phyloP scores from a whole-genome alignment of 2,113 vertebrate species.

The Murina feae region DNA sequence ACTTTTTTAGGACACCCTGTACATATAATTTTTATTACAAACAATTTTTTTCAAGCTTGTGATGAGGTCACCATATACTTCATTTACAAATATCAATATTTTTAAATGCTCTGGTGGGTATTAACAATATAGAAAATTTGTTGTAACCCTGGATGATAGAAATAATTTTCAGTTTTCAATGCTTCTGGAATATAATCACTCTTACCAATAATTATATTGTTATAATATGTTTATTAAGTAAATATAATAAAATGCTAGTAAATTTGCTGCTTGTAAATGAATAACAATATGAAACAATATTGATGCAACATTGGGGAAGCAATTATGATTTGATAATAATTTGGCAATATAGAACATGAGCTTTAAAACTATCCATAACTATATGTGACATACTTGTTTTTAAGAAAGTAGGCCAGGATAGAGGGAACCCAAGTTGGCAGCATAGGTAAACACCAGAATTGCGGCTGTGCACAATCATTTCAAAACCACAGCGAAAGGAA shows the following conservation, averaged over 20 bases:
- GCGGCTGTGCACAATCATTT: too few species aligned
- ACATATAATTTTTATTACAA: neutral
- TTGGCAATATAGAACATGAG: neutral
- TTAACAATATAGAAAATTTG: neutral
- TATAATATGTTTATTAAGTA: neutral
- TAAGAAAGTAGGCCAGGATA: neutral
- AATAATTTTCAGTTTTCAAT: neutral
- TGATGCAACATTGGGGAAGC: neutral
- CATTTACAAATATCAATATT: neutral
- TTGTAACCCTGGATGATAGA: neutral
- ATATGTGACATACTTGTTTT: neutral
- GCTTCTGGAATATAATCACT: neutral
- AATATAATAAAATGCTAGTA: neutral
- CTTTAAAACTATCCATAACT: neutral
- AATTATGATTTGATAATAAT: neutral
- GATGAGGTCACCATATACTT: neutral
- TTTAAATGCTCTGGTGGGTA: neutral
- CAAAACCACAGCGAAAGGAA: too few species aligned
- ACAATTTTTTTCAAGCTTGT: neutral
- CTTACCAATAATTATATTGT: neutral
- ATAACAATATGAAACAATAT: neutral
- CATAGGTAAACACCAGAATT: too few species aligned
- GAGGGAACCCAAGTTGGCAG: too few species aligned
- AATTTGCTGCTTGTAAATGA: neutral
- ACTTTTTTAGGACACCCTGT: too few species aligned